Evolutionary conservation across 2,113 vertebrate genomes (phyloP).

Genomic region (Anarrhichthys ocellatus): DNA sequence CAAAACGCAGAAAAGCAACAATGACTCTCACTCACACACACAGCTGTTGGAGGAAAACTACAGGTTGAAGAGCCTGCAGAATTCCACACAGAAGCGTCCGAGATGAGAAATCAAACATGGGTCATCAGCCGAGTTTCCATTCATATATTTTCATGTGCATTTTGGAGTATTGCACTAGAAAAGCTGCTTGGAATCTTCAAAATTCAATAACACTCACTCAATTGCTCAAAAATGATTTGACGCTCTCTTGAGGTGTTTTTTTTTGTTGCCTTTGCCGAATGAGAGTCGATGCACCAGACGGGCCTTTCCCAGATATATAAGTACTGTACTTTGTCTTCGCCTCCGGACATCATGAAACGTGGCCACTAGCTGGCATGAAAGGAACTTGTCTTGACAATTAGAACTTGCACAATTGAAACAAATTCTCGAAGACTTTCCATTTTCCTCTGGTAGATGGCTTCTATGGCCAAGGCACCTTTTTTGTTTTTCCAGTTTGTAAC

Average conservation of each 20-base stretch:
- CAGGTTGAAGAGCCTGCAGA: neutral
- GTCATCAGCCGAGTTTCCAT: neutral
- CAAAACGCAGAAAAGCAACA: neutral
- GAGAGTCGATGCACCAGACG: neutral
- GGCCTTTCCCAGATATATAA: neutral
- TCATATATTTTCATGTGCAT: neutral
- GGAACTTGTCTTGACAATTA: neutral
- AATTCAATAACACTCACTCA: neutral
- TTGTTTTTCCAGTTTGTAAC: too few species aligned
- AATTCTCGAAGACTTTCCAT: neutral
- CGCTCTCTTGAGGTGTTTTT: too few species aligned
- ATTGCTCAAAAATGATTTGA: neutral
- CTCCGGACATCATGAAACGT: too few species aligned
- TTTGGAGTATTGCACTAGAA: neutral
- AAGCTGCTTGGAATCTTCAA: neutral
- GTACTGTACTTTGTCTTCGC: neutral
- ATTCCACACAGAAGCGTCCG: neutral
- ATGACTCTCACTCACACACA: neutral
- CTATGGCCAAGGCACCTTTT: too few species aligned
- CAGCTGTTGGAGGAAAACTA: neutral
- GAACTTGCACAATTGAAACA: neutral
- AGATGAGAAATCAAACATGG: neutral
- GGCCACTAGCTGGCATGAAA: neutral
- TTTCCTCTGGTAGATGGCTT: neutral
- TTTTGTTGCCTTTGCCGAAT: too few species aligned